A percentile compares a stretch with the other conserved stretches of the same genome.
phyloP scores from a whole-genome alignment of 2,888 invertebrate genomes.

The Phengaris arion region DNA sequence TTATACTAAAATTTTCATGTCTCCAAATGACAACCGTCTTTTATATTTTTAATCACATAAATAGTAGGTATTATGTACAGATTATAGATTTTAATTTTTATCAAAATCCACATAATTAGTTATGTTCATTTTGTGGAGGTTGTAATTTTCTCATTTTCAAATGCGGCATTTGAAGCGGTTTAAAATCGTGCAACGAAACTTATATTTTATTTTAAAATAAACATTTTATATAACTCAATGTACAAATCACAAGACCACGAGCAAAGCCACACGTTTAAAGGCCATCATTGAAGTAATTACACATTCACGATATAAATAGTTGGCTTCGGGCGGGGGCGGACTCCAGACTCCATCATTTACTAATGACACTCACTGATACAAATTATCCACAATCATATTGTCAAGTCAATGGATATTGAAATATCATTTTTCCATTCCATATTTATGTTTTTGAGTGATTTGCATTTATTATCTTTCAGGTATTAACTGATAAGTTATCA shows the following conservation, averaged over 20 bases:
- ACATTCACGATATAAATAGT: constrained; percentile 16
- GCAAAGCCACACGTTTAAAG: not conserved
- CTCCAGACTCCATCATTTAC: not conserved
- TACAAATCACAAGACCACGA: not conserved
- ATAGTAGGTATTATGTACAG: too few relatives aligned
- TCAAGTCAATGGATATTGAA: constrained; percentile 11
- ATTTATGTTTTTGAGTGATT: not conserved
- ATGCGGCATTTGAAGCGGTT: too few relatives aligned
- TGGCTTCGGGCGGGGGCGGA: not conserved
- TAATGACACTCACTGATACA: constrained; percentile 1
- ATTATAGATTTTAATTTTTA: too few relatives aligned
- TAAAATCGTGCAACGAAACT: not conserved
- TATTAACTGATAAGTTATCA: too few relatives aligned
- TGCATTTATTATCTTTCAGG: too few relatives aligned
- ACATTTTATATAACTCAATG: not conserved
- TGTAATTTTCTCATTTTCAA: too few relatives aligned
- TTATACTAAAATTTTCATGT: too few relatives aligned
- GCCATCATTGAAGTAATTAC: constrained; percentile 14
- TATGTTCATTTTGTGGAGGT: too few relatives aligned
- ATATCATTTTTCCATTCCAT: not conserved
- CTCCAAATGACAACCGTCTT: too few relatives aligned
- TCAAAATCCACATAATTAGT: too few relatives aligned
- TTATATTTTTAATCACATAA: too few relatives aligned
- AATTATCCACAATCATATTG: not conserved
- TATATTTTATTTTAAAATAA: not conserved